Conservation (phyloP, 1,140 invertebrate species). For the Leguminivora glycinivorella region DNA sequence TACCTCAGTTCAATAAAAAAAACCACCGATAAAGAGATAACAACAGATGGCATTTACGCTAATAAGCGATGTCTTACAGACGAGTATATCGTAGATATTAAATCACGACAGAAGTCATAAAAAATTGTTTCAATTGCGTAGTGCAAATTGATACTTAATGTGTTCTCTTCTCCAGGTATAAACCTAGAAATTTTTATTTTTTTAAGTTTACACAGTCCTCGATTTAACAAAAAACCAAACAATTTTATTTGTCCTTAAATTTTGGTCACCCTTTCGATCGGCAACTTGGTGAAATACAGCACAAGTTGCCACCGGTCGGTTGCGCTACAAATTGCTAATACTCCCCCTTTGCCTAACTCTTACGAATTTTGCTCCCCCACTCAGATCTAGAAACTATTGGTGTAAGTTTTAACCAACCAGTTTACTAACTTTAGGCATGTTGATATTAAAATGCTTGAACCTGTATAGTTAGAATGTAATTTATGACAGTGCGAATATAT, state of each 20-base stretch:
- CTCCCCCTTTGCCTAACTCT: constrained; percentile 55
- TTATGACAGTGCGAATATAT: neutral
- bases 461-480: constrained; percentile 34
- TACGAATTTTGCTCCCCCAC: constrained; percentile 42
- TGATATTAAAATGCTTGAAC: neutral
- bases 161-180: too few relatives aligned
- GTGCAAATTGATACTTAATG: too few relatives aligned
- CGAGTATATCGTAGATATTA: too few relatives aligned
- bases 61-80: too few relatives aligned
- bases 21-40: too few relatives aligned
- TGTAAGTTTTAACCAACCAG: neutral
- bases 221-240: neutral
- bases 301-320: constrained; percentile 72
- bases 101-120: too few relatives aligned
- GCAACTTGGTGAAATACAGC: constrained; percentile 72
- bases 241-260: neutral
- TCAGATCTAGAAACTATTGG: constrained; percentile 6
- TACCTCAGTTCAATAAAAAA: too few relatives aligned
- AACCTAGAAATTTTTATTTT: too few relatives aligned
- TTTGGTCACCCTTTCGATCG: constrained; percentile 50
- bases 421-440: neutral
- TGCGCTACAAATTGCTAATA: constrained; percentile 64
- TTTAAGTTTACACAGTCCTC: too few relatives aligned
- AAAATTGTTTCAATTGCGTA: too few relatives aligned
- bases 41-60: too few relatives aligned